phyloP scores from a whole-genome alignment of 2,113 vertebrate species.

The Stigmatopora nigra region DNA sequence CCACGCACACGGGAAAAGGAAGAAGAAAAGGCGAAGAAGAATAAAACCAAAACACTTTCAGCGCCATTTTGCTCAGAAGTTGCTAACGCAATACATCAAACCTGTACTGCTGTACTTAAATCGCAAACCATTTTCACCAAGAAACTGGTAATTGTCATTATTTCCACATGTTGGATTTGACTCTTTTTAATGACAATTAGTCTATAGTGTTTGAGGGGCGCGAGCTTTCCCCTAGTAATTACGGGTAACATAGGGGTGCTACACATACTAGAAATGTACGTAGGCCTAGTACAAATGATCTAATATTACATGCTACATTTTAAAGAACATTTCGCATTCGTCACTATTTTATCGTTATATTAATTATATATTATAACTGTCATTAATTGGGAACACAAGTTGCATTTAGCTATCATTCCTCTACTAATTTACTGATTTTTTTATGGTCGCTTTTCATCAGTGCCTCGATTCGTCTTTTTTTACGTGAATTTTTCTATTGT shows the following conservation, averaged over 20 bases:
- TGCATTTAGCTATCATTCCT: neutral
- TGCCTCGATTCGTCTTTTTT: neutral
- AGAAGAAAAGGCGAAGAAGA: neutral
- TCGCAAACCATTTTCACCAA: neutral
- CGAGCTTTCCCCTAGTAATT: neutral
- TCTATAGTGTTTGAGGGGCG: neutral
- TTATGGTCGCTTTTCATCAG: neutral
- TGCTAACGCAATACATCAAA: neutral
- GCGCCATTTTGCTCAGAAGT: conserved; percentile 51
- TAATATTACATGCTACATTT: neutral
- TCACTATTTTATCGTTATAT: neutral
- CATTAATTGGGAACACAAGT: neutral
- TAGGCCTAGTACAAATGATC: conserved; percentile 34
- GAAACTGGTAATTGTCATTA: conserved; percentile 44
- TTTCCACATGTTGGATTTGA: neutral
- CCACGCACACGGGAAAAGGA: neutral
- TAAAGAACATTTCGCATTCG: neutral
- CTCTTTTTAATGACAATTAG: neutral
- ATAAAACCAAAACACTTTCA: neutral
- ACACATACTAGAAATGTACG: neutral
- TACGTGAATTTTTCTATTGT: neutral
- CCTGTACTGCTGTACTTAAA: neutral
- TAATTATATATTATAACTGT: neutral
- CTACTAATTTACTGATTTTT: neutral
- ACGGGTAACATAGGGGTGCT: conserved; percentile 1